These are phyloP conservation scores for Pedionomus torquatus DNA, from an alignment of 2,113 vertebrate species.

Conservation along the genomic window DNA sequence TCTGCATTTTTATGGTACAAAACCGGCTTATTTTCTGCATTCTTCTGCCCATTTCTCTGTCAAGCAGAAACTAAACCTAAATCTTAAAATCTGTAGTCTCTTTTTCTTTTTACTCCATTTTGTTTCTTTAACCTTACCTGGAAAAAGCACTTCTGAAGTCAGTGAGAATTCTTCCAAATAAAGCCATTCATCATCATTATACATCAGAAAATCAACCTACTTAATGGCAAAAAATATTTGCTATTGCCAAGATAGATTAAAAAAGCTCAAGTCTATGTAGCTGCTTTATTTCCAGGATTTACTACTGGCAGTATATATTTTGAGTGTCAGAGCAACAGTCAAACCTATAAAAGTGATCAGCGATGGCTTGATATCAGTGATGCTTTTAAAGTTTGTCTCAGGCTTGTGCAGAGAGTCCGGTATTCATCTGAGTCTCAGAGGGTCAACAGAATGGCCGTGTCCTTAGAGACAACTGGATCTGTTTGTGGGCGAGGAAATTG, in stretches of 20 bases:
- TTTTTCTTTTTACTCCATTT: background rate
- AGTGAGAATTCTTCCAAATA: background rate
- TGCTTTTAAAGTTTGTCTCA: background rate
- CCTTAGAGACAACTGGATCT: background rate
- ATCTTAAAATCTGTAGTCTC: background rate
- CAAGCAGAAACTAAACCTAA: background rate
- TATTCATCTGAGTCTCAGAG: rapidly evolving
- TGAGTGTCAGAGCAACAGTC: slow-evolving; percentile 2
- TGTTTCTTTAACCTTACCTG: background rate
- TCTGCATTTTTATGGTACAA: background rate
- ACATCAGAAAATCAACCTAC: background rate
- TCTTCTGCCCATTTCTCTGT: background rate
- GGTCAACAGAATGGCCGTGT: rapidly evolving
- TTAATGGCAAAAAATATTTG: background rate
- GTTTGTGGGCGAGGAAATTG: background rate
- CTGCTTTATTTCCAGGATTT: slow-evolving; percentile 20
- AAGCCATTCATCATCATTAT: background rate
- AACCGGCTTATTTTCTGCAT: background rate
- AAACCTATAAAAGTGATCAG: background rate
- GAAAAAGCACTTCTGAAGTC: background rate
- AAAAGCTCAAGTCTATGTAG: background rate
- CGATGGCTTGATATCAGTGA: background rate
- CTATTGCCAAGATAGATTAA: background rate
- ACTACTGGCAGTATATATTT: background rate
- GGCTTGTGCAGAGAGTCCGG: background rate